Evolutionary conservation across 2,888 invertebrate species (phyloP), one percentile per base, ranked within the genome.

Genomic region (Tuberolachnus salignus): DNA sequence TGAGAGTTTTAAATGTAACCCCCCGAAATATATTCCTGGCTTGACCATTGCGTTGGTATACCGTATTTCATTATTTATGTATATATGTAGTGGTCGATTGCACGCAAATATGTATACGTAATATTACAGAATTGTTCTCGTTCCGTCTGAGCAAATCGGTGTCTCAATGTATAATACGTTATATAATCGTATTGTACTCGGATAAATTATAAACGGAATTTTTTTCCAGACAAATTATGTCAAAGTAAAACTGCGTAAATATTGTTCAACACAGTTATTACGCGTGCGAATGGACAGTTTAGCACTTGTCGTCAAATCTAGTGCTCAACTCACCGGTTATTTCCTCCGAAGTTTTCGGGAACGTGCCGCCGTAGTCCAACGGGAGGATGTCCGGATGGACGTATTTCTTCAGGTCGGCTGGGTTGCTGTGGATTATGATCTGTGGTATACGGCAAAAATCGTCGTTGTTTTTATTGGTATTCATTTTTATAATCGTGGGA

Each of bases 301-400:
- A 44, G 4, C 44, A 4, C 4, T 44, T 10, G 10, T 46, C 11
- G 46, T 46, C 1, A 13, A 46, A 46, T 13, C 46, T 4, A 55
- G 1, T 4, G 3, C 21, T 10, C 16, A 10, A 80, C 73, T 73
- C 19, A 82, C 82, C 82, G 67, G 80, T 80, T 19, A 82, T 16
- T 70, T 82, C 80, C 26, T 81, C 74, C n/a, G 73, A 21, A 1
- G 64, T 80, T 42, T 78, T 73, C 21, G 80, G 78, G 23, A 80
- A 81, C 1, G 81, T 81, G 11, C 82, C 82, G 13, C 81, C 82
- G 51, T 81, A 82, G 64, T 82, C 81, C n/a, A 72, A n/a, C n/a
- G 82, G 82, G 3, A 82, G 23, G 6, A 81, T 42, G 14, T 81
- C 74, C 14, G 59, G 16, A 11, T 10, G 21, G 11, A 78, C 13